Evolutionary conservation across 2,888 invertebrate species (phyloP).

Genomic region (Aleiodes testaceus): DNA sequence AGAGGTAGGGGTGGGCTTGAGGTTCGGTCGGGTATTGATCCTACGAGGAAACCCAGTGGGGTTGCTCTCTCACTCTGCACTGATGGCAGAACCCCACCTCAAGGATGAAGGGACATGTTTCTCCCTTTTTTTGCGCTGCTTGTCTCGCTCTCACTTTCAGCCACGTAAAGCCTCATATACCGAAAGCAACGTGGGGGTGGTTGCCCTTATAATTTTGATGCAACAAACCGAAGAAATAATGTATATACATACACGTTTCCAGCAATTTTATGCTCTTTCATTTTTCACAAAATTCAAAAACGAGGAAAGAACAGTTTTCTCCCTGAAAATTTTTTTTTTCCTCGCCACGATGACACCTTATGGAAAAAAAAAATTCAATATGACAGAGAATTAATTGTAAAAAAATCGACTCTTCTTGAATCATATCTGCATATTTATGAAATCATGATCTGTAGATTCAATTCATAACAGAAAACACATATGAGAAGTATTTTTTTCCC

Average conservation of each 20-base stretch:
- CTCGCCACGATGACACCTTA: too few relatives aligned
- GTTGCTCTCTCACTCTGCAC: constrained; percentile 52
- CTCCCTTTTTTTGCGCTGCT: constrained; percentile 12
- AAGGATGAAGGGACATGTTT: constrained; percentile 58
- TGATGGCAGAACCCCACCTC: constrained; percentile 62
- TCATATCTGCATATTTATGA: too few relatives aligned
- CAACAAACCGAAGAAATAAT: neutral
- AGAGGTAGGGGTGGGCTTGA: constrained; percentile 63
- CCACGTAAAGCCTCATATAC: constrained; percentile 33
- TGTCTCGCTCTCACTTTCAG: constrained; percentile 20
- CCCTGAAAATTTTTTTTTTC: too few relatives aligned
- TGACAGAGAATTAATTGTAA: too few relatives aligned
- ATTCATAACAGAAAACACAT: too few relatives aligned
- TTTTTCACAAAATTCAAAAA: neutral
- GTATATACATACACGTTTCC: neutral
- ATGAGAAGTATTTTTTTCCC: too few relatives aligned
- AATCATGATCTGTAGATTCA: too few relatives aligned
- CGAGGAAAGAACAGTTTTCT: neutral
- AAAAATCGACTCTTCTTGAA: too few relatives aligned
- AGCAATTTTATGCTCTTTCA: neutral
- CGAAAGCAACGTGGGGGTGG: constrained; percentile 11
- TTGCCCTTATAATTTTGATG: constrained; percentile 28
- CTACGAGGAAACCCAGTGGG: constrained; percentile 67
- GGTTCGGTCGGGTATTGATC: constrained; percentile 71
- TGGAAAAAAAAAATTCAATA: too few relatives aligned